Evolutionary conservation across 2,797 vertebrate species (phyloP).

Genomic region (Mallotus villosus): DNA sequence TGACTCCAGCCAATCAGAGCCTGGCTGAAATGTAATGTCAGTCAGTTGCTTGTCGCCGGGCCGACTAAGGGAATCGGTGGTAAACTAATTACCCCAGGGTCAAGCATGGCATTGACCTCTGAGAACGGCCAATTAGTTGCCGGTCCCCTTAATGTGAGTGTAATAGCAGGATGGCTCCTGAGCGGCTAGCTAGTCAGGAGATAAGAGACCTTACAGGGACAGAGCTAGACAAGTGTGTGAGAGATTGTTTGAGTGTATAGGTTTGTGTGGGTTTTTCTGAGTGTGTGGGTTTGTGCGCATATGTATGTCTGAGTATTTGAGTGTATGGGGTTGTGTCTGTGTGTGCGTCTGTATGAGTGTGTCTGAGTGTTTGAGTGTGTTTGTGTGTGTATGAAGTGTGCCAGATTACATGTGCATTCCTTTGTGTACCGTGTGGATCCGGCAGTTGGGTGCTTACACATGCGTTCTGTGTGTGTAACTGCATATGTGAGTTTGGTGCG

Average conservation of each 20-base stretch:
- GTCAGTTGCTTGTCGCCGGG: constrained; percentile 1
- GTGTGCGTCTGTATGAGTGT: background rate
- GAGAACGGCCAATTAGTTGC: constrained; percentile 29
- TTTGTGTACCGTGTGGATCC: background rate
- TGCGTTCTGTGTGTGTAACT: background rate
- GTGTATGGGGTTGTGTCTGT: background rate
- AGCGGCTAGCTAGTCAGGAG: background rate
- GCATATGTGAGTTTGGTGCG: no score
- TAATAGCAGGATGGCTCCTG: constrained; percentile 8
- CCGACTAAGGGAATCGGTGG: constrained; percentile 6
- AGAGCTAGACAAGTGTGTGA: background rate
- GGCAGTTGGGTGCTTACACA: no score
- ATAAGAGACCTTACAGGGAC: background rate
- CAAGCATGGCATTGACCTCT: constrained; percentile 11
- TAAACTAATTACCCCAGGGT: constrained; percentile 28
- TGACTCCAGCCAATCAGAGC: constrained; percentile 5
- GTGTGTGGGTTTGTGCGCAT: background rate
- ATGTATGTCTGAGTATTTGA: background rate
- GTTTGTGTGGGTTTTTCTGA: background rate
- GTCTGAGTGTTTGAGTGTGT: background rate
- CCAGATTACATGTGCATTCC: background rate
- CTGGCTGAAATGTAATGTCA: constrained; percentile 19
- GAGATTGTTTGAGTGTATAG: background rate
- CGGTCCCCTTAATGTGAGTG: constrained; percentile 24
- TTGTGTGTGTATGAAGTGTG: background rate